Base-by-base conservation (phyloP, 35 echinoderm and acorn worm species). In the Stichopus chloronotus region DNA sequence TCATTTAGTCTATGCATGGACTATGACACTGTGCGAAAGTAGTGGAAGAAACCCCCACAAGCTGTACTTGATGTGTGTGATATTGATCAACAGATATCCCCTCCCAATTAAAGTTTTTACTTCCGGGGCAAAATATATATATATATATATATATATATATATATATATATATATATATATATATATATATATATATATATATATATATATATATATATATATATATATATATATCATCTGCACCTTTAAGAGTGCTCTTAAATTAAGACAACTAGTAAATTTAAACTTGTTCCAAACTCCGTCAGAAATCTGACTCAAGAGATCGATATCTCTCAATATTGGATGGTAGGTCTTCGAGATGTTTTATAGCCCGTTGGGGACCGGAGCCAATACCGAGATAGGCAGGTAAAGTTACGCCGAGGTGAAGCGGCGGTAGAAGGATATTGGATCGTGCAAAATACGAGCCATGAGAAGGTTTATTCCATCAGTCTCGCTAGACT, bases 281-380 rank as follows among this genome's bases (percentile, higher is more conserved):
- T 20, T 56, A 83, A 83, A 17, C 55, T 83, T 83, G 14, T 17
- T 11, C 22, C 12, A 17, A 83, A 83, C 55, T 83, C 55, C 80
- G 43, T 83, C 16, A 17, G 80, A 55, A 83, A 83, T 83, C 80
- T 52, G 55, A 83, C 80, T 55, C 80, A 4, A 83, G 13, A 52
- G 80, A 83, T 83, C 80, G 55, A 83, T 83, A 83, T 53, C 52
- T 83, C 55, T 55, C 80, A 83, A 83, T 83, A 83, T 83, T 83
- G 80, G 80, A 55, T 83, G 80, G 25, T 83, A 83, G 55, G 80
- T 83, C 80, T 83, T 83, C 52, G 14, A 56, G 80, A 56, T 83
- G 80, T 83, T 83, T 83, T 83, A 83, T 83, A 83, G 80, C 80
- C 80, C 80, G 80, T 83, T 83, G 52, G 80, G 80, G 11, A 83